phyloP scores from a whole-genome alignment of 2,888 invertebrate species.

The Lasioglossum oenotherae region DNA sequence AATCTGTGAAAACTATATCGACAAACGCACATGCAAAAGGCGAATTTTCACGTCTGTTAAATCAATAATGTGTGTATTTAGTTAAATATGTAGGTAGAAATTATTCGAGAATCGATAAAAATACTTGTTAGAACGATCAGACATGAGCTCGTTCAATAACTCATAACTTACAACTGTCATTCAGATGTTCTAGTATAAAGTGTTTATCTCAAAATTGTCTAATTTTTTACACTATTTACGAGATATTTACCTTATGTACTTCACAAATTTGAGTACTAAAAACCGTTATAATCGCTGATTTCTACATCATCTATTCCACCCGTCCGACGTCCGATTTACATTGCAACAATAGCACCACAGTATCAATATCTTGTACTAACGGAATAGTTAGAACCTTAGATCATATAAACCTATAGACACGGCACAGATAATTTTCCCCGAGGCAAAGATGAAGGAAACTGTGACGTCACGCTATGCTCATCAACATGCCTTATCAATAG shows the following conservation, averaged over 20 bases:
- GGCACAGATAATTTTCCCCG: too few species aligned
- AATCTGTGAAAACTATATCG: constrained; percentile 19
- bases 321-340: constrained; percentile 54
- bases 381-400: constrained; percentile 5
- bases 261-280: constrained; percentile 29
- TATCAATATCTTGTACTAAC: constrained; percentile 50
- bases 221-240: constrained; percentile 1
- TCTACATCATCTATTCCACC: constrained; percentile 60
- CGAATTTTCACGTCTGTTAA: neutral
- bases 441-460: too few species aligned
- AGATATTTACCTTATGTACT: constrained; percentile 47
- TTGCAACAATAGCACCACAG: constrained; percentile 50
- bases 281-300: constrained; percentile 35
- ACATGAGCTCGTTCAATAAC: constrained; percentile 25
- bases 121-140: constrained; percentile 20
- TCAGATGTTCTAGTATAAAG: constrained; percentile 20
- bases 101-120: constrained; percentile 31
- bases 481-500: too few species aligned
- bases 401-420: too few species aligned
- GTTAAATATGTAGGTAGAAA: neutral
- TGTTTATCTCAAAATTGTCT: neutral
- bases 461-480: too few species aligned
- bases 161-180: constrained; percentile 38
- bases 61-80: neutral
- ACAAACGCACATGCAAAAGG: neutral